phyloP scores from a whole-genome alignment of 2,888 invertebrate genomes.

The Coleophora flavipennella region DNA sequence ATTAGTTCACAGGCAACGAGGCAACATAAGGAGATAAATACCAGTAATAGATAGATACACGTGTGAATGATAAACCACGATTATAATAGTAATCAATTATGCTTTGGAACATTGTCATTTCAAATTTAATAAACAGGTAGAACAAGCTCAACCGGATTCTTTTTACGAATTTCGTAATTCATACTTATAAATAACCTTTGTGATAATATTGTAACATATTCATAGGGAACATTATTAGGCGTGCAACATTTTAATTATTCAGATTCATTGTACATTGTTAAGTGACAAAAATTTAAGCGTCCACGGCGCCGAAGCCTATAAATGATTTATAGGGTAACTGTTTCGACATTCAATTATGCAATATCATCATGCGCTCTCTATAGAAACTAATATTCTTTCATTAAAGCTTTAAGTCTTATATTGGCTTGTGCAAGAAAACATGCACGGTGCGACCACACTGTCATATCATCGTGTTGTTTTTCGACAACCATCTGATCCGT shows the following conservation, averaged over 20 bases:
- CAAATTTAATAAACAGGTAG: constrained; percentile 1
- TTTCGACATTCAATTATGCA: constrained; percentile 49
- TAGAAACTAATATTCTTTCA: constrained; percentile 28
- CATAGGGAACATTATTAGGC: constrained; percentile 26
- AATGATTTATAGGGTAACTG: constrained; percentile 62
- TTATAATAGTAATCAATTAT: too few relatives aligned
- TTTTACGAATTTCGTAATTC: constrained; percentile 17
- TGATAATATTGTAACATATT: constrained; percentile 26
- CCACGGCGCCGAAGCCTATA: constrained; percentile 43
- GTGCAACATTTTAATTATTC: constrained; percentile 39
- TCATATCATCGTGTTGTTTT: constrained; percentile 57
- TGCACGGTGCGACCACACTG: constrained; percentile 26
- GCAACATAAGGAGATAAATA: too few relatives aligned
- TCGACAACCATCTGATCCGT: constrained; percentile 61
- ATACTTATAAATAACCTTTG: constrained; percentile 16
- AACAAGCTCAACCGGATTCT: constrained; percentile 17
- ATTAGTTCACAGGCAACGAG: not conserved
- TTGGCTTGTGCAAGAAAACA: constrained; percentile 24
- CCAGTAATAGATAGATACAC: not conserved
- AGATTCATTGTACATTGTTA: constrained; percentile 49
- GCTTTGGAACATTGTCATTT: too few relatives aligned
- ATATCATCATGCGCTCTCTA: constrained; percentile 30
- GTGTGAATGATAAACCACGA: too few relatives aligned
- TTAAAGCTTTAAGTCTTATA: constrained; percentile 32
- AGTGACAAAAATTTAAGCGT: constrained; percentile 51